Evolutionary conservation across 2,797 vertebrate genomes (phyloP).

Genomic region (Schizothorax lantsangensis): DNA sequence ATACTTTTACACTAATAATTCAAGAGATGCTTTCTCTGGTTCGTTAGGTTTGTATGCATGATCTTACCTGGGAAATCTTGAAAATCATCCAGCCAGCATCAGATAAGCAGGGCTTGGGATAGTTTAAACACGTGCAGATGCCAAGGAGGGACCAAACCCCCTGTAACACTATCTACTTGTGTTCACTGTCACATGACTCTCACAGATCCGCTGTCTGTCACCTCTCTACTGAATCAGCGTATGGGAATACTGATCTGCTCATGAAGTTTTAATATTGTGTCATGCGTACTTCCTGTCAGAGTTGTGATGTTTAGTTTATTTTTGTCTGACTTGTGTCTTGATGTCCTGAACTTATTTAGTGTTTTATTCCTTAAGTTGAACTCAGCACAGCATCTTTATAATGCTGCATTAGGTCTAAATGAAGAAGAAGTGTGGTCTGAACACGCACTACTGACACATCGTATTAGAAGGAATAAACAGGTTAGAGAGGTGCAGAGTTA

Average conservation of each 20-base stretch:
- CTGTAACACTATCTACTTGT: conserved; percentile 60
- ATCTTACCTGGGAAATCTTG: conserved; percentile 75
- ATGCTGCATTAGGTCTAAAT: conserved; percentile 1
- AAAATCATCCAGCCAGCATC: conserved; percentile 70
- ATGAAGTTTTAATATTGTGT: conserved; percentile 67
- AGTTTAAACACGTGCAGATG: conserved; percentile 68
- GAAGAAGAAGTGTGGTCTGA: conserved; percentile 27
- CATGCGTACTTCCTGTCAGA: conserved; percentile 17
- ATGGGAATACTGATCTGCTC: conserved; percentile 71
- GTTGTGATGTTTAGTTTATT: neutral
- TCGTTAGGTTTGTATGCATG: conserved; percentile 58
- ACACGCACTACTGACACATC: conserved; percentile 12
- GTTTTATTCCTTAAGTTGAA: conserved; percentile 20
- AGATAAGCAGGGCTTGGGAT: conserved; percentile 68
- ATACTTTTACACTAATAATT: conserved; percentile 39
- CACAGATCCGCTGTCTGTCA: conserved; percentile 46
- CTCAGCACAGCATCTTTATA: conserved; percentile 12
- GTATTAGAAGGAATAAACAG: conserved; percentile 18
- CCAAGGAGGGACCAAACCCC: conserved; percentile 70
- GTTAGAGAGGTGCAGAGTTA: conserved; percentile 15
- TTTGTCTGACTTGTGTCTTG: conserved; percentile 57
- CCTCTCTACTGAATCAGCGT: conserved; percentile 60
- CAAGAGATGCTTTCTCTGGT: conserved; percentile 65
- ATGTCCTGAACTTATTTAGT: conserved; percentile 45
- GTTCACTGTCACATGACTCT: conserved; percentile 68